Evolutionary conservation across 92 coral and sea anemone species (phyloP), one percentile per base, ranked within the genome.

Genomic region (Heliopora coerulea): DNA sequence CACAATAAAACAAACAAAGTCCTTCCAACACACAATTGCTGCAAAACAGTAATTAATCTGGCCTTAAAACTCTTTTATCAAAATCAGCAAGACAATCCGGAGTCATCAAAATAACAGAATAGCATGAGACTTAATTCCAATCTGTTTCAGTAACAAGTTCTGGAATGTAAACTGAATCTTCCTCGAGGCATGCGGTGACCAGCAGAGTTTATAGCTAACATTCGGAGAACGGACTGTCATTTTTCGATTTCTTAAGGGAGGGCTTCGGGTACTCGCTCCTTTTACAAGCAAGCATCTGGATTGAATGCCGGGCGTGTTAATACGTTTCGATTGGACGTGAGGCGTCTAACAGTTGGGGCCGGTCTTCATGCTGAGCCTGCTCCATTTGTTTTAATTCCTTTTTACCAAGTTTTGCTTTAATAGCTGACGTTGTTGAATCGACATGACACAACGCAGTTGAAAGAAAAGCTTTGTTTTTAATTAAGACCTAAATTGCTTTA

Each of bases 401-500:
- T n/a, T 46, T 15, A n/a, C 52, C n/a, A 4, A n/a, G 42, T 37
- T 37, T 37, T 37, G 42, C 42, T 37, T 42, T 65, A 24, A 65
- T 40, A 42, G 33, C 33, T 21, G 4, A 29, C 72, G 10, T 39
- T 65, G 72, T 65, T 65, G 54, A 52, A 29, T 21, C 54, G 46
- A 25, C 58, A 21, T n/a, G 54, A 39, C 7, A 59, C 59, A 30
- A 59, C n/a, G 58, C 10, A 18, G 74, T 24, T 67, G 74, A 67
- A 44, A 19, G 59, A 67, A 7, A 28, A 11, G 74, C 49, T 44
- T 67, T 44, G 74, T 44, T 44, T n/a, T 48, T 34, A 49, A 67
- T 67, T 67, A 49, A 46, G 39, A 46, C 19, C 12, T 24, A 67
- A 48, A 67, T 67, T 67, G 74, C n/a, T 67, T 15, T 56, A 67